A percentile compares a stretch with the other conserved stretches of the same genome.
These are phyloP conservation scores for Pyralis farinalis DNA, from an alignment of 2,888 invertebrate genomes.

Conservation along the genomic window DNA sequence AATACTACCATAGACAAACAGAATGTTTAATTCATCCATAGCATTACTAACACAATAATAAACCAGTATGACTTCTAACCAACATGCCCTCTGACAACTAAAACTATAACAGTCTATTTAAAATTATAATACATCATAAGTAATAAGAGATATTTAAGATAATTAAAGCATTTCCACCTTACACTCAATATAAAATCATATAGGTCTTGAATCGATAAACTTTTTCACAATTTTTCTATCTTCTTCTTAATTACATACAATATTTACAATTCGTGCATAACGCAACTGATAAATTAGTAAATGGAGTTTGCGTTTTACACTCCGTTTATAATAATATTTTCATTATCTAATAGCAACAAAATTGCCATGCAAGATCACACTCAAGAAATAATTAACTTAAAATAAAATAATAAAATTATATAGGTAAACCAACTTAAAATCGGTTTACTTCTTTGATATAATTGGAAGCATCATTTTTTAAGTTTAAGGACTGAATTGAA, in stretches of 20 bases:
- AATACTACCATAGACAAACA: background rate
- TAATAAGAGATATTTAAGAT: slow-evolving; percentile 74
- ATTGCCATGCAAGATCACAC: slow-evolving; percentile 78
- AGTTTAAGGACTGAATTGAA: slow-evolving; percentile 49
- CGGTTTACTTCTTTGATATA: slow-evolving; percentile 77
- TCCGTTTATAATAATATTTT: slow-evolving; percentile 51
- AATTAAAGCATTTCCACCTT: slow-evolving; percentile 81
- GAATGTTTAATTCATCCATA: too few relatives aligned
- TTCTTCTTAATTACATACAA: slow-evolving; percentile 53
- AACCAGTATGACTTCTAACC: slow-evolving; percentile 45
- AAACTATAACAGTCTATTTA: slow-evolving; percentile 81
- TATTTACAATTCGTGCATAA: slow-evolving; percentile 67
- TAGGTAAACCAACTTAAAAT: slow-evolving; percentile 73
- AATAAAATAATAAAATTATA: slow-evolving; percentile 67
- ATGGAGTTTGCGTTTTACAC: slow-evolving; percentile 58
- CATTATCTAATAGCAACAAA: slow-evolving; percentile 66
- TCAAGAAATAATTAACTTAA: slow-evolving; percentile 64
- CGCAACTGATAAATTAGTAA: slow-evolving; percentile 70
- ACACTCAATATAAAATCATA: slow-evolving; percentile 76
- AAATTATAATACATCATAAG: slow-evolving; percentile 77
- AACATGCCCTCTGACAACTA: slow-evolving; percentile 62
- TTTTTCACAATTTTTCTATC: slow-evolving; percentile 56
- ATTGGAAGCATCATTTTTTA: slow-evolving; percentile 79
- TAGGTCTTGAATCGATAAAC: slow-evolving; percentile 65
- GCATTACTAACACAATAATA: slow-evolving; percentile 34